Evolutionary conservation across 2,888 invertebrate genomes (phyloP).

Genomic region (Drosophila paracracens): DNA sequence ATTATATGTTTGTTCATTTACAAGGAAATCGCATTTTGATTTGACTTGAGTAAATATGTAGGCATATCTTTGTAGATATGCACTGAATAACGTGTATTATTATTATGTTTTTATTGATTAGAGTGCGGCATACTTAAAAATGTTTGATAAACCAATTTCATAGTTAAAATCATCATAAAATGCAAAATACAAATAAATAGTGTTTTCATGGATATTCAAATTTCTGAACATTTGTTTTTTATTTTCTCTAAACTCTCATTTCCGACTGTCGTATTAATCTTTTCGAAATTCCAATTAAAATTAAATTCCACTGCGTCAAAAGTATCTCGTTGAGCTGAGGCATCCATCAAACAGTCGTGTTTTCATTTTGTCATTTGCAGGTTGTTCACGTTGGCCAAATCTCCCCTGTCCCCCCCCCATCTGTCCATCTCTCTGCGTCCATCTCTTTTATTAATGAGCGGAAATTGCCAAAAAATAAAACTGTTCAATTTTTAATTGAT

Average conservation of each 20-base stretch:
- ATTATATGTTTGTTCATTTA: neutral
- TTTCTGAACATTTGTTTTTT: neutral
- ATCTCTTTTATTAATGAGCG: conserved; percentile 44
- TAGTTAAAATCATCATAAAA: neutral
- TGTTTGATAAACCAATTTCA: neutral
- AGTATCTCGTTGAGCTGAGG: conserved; percentile 10
- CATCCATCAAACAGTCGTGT: conserved; percentile 16
- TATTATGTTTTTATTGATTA: no score
- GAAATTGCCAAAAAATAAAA: conserved; percentile 57
- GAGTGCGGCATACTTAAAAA: neutral
- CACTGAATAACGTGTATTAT: neutral
- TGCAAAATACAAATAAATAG: neutral
- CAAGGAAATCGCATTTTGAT: neutral
- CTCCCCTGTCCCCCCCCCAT: conserved; percentile 16
- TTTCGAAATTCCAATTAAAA: neutral
- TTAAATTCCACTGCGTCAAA: neutral
- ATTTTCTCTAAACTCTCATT: neutral
- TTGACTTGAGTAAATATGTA: neutral
- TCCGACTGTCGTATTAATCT: neutral
- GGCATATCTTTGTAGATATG: neutral
- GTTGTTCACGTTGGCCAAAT: conserved; percentile 43
- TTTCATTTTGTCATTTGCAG: conserved; percentile 49
- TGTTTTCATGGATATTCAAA: neutral
- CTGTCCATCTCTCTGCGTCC: conserved; percentile 6
- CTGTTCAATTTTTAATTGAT: conserved; percentile 44